Conservation (phyloP, 2,888 invertebrate species). For the Lasioglossum calceatum region DNA sequence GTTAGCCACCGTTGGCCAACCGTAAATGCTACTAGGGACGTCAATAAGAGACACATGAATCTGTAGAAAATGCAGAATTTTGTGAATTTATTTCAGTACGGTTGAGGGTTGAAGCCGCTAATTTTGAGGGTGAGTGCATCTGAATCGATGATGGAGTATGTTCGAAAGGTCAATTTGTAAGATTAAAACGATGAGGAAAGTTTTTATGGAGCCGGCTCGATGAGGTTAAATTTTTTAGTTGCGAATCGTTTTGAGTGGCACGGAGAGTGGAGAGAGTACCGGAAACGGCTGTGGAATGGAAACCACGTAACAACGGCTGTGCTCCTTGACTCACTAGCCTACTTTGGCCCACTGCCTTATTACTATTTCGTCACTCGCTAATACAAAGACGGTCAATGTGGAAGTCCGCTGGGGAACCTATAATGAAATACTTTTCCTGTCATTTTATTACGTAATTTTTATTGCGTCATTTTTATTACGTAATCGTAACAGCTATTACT, state of each 20-base stretch:
- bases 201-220: neutral
- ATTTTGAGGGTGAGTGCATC: neutral
- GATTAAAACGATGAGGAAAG: neutral
- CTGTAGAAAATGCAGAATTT: neutral
- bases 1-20: too few species aligned
- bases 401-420: neutral
- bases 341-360: conserved; percentile 1
- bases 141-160: neutral
- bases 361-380: conserved; percentile 7
- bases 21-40: neutral
- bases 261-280: neutral
- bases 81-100: neutral
- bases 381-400: neutral
- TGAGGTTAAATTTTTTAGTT: conserved; percentile 3
- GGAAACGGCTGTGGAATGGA: neutral
- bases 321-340: conserved; percentile 11
- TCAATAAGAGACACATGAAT: neutral
- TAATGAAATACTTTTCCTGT: neutral
- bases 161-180: neutral
- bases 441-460: neutral
- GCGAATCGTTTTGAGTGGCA: neutral
- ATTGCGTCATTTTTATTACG: too few species aligned
- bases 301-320: conserved; percentile 6
- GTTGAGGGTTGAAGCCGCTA: neutral
- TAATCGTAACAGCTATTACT: neutral